A percentile compares a stretch with the other conserved stretches of the same genome.
Conservation (phyloP, 2,888 invertebrate genomes). For the Scaptomyza reducta region DNA sequence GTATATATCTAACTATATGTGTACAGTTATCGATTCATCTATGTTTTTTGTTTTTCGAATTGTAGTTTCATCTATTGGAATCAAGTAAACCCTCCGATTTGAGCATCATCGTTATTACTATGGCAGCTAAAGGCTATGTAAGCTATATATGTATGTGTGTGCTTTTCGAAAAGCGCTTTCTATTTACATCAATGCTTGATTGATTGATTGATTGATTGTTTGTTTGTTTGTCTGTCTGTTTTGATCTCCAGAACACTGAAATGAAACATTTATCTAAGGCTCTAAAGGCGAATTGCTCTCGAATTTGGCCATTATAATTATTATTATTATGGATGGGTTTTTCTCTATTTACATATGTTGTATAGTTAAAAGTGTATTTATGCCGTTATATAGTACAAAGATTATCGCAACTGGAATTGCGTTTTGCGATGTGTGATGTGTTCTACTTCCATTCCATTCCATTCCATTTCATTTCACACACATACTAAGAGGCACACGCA, state of each 20-base stretch:
- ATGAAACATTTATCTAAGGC: constrained; percentile 6
- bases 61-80: constrained; percentile 15
- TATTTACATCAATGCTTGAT: constrained; percentile 18
- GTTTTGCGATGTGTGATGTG: too few species aligned
- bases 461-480: too few species aligned
- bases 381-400: too few species aligned
- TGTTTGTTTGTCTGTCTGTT: neutral
- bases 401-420: too few species aligned
- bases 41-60: constrained; percentile 15
- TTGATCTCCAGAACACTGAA: constrained; percentile 5
- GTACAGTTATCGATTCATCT: neutral
- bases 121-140: constrained; percentile 49
- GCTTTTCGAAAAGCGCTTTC: neutral
- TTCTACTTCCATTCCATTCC: too few species aligned
- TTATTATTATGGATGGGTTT: too few species aligned
- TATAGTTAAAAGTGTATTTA: too few species aligned
- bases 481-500: too few species aligned
- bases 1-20: too few species aligned
- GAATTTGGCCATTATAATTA: too few species aligned
- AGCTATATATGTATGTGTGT: constrained; percentile 14
- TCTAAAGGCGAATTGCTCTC: too few species aligned
- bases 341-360: too few species aligned
- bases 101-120: constrained; percentile 55
- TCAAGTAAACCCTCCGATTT: constrained; percentile 27
- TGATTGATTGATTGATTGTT: constrained; percentile 1